phyloP scores from a whole-genome alignment of 2,888 invertebrate species.

The Drosophila mayaguana region DNA sequence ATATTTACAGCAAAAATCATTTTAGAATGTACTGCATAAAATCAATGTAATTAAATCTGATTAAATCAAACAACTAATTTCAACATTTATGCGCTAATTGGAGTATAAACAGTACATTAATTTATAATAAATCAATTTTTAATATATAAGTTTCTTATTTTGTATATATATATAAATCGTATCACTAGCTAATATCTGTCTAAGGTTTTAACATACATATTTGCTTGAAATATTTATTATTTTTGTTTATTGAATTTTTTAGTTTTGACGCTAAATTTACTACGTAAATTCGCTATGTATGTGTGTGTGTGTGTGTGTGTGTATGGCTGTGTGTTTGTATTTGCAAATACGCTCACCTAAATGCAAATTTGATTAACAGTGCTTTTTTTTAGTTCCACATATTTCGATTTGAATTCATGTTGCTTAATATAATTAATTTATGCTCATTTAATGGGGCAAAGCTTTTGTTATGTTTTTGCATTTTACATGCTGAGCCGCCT shows the following conservation, averaged over 20 bases:
- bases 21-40: not conserved
- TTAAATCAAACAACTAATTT: not conserved
- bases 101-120: constrained; percentile 16
- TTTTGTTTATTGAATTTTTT: constrained; percentile 15
- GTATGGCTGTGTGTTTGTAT: constrained; percentile 27
- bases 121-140: not conserved
- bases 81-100: constrained; percentile 33
- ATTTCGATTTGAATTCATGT: constrained; percentile 31
- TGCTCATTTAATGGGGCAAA: constrained; percentile 43
- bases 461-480: constrained; percentile 32
- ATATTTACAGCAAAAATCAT: constrained; percentile 36
- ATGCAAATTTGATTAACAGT: constrained; percentile 82
- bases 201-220: constrained; percentile 50
- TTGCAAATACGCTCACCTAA: constrained; percentile 66
- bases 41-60: not conserved
- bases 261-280: constrained; percentile 64
- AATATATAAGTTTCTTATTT: not conserved
- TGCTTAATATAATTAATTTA: constrained; percentile 47
- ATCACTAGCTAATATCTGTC: constrained; percentile 59
- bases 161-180: constrained; percentile 21
- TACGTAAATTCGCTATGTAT: constrained; percentile 75
- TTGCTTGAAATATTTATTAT: constrained; percentile 12
- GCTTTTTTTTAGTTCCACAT: constrained; percentile 5
- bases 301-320: constrained; percentile 25
- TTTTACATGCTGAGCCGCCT: constrained; percentile 31